Conservation (phyloP, 2,113 vertebrate genomes). For the Gymnarchus niloticus region DNA sequence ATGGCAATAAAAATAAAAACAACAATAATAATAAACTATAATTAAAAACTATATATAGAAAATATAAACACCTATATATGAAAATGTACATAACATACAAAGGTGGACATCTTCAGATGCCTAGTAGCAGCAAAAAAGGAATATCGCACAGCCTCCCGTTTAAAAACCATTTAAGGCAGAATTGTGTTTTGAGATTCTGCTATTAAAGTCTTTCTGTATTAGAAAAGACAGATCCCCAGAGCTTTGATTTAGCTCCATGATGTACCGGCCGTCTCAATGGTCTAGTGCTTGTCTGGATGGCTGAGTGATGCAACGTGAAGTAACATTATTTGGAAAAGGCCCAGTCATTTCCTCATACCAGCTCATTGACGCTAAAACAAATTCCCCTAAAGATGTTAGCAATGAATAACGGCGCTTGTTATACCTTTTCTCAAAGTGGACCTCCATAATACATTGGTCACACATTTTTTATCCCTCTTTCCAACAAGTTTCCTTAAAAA, state of each 20-base stretch:
- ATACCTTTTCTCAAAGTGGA: background rate
- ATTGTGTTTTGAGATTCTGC: constrained; percentile 18
- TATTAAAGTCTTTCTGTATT: constrained; percentile 24
- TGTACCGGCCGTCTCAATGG: constrained; percentile 6
- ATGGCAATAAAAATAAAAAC: no score
- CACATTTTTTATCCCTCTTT: background rate
- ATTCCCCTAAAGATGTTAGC: background rate
- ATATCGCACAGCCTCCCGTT: no score
- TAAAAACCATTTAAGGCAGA: no score
- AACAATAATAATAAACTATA: no score
- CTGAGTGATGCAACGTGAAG: constrained; percentile 22
- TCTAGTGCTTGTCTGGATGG: constrained; percentile 1
- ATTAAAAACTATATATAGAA: no score
- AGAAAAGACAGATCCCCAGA: constrained; percentile 22
- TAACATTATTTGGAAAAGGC: constrained; percentile 23
- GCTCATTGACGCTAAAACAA: background rate
- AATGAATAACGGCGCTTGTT: background rate
- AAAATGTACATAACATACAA: no score
- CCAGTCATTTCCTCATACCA: constrained; percentile 17
- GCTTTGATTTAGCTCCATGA: constrained; percentile 18
- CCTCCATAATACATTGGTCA: background rate
- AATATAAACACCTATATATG: no score
- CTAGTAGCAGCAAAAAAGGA: no score
- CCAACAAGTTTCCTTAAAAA: background rate
- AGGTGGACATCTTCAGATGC: no score